Base-by-base conservation (phyloP, 2,797 vertebrate species). In the Sebastes reedi region DNA sequence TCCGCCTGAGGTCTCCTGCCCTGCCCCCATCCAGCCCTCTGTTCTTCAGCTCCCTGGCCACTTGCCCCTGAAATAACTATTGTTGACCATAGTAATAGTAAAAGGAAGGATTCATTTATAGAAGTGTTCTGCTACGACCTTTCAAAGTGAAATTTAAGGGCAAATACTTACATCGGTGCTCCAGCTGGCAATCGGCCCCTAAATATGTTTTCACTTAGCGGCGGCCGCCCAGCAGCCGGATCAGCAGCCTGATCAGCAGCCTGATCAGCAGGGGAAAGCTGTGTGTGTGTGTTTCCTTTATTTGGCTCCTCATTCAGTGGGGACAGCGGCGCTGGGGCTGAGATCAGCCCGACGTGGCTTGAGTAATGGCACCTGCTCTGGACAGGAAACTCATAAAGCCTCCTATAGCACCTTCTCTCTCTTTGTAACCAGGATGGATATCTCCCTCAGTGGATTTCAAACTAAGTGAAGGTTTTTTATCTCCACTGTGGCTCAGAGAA, bases 381-480 rank as follows among this genome's bases (percentile, higher is more conserved):
- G 81, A 77, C 68, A 64, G 58, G 79, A 77, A 81, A 79, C 70
- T 86, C 83, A 85, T 85, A 81, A 83, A 75, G 55, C 52, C 65
- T 81, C 72, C 65, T 70, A 25, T 24, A 34, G 64, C 67, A 11
- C 60, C 72, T 73, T 75, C 77, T 75, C 22, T 73, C 75, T 75
- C 73, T 76, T 52, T n/a, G 54, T 84, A 84, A 72, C 68, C 39
- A 79, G 46, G 39, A 32, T 54, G 20, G 46, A 52, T 52, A 75
- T 70, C n/a, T 64, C 81, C 56, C 84, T 29, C 56, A 65, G 59
- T 64, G 81, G 67, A 80, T 65, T 54, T 67, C 74, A 77, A 80
- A 82, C 67, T 32, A 62, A 72, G 14, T 18, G 46, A 42, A 42
- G 39, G 14, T 42, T 16, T 42, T 42, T 42, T 42, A 42, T 42